These are phyloP conservation scores for Cenopis cana DNA, from an alignment of 2,888 invertebrate species.

Conservation along the genomic window DNA sequence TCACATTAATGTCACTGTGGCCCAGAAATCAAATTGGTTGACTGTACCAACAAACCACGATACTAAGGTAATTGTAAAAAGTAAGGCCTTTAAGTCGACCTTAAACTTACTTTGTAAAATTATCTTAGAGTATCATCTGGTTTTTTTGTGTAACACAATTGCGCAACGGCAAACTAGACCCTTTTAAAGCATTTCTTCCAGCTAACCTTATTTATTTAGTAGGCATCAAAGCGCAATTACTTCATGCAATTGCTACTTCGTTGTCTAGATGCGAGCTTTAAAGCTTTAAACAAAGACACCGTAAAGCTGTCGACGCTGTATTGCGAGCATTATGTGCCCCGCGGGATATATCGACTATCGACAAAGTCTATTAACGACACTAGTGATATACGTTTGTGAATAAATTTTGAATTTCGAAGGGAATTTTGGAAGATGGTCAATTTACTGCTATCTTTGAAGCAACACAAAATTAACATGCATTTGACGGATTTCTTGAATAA, in stretches of 20 bases:
- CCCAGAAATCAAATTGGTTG: too few relatives aligned
- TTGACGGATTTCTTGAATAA: background rate
- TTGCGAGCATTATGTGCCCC: constrained; percentile 30
- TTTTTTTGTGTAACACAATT: too few relatives aligned
- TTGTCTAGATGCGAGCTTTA: constrained; percentile 25
- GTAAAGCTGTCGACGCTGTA: constrained; percentile 22
- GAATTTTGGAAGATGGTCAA: constrained; percentile 10
- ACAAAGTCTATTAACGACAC: constrained; percentile 28
- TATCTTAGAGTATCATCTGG: too few relatives aligned
- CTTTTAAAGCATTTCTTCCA: too few relatives aligned
- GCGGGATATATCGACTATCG: constrained; percentile 34
- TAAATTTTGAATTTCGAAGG: constrained; percentile 22
- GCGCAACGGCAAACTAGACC: too few relatives aligned
- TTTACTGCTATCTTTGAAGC: background rate
- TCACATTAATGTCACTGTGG: too few relatives aligned
- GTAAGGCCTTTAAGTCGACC: too few relatives aligned
- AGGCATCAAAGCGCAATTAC: too few relatives aligned
- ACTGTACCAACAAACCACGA: too few relatives aligned
- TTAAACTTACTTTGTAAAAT: too few relatives aligned
- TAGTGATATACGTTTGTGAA: constrained; percentile 29
- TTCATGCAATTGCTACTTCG: constrained; percentile 2
- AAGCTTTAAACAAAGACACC: constrained; percentile 34
- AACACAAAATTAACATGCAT: background rate
- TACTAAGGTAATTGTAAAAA: too few relatives aligned
- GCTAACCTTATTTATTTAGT: too few relatives aligned